phyloP scores from a whole-genome alignment of 2,888 invertebrate genomes.

The Daptonema setosum region DNA sequence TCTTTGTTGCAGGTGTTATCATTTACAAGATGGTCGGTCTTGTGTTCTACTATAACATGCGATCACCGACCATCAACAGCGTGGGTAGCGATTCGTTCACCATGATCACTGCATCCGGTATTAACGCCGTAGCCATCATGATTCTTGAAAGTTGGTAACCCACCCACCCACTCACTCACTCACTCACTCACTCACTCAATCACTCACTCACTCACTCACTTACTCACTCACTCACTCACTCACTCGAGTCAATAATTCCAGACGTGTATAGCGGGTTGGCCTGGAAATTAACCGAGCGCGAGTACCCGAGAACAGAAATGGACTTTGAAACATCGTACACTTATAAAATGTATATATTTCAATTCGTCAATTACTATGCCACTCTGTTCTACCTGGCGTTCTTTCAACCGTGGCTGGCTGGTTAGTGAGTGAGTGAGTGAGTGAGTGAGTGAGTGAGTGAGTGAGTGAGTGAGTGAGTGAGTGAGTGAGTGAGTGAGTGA shows the following conservation, averaged over 20 bases:
- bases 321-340: conserved; percentile 82
- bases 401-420: conserved; percentile 35
- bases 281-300: conserved; percentile 6
- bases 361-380: conserved; percentile 88
- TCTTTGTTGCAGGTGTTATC: conserved; percentile 67
- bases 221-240: too few species aligned
- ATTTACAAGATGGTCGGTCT: conserved; percentile 58
- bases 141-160: conserved; percentile 62
- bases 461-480: too few species aligned
- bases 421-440: too few species aligned
- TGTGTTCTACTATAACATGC: conserved; percentile 28
- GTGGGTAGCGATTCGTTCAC: conserved; percentile 39
- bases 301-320: conserved; percentile 52
- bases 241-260: conserved; percentile 35
- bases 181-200: too few species aligned
- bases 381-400: conserved; percentile 90
- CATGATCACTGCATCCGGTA: conserved; percentile 68
- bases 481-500: too few species aligned
- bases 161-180: too few species aligned
- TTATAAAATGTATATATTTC: conserved; percentile 63
- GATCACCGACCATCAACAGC: not conserved
- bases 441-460: too few species aligned
- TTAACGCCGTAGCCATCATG: conserved; percentile 78
- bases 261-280: conserved; percentile 6
- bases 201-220: too few species aligned